Percentiles rank a stretch among this genome's conserved stretches.
These are phyloP conservation scores for Drosophila nr. medialis DNA, from an alignment of 2,888 invertebrate species.

Conservation along the genomic window DNA sequence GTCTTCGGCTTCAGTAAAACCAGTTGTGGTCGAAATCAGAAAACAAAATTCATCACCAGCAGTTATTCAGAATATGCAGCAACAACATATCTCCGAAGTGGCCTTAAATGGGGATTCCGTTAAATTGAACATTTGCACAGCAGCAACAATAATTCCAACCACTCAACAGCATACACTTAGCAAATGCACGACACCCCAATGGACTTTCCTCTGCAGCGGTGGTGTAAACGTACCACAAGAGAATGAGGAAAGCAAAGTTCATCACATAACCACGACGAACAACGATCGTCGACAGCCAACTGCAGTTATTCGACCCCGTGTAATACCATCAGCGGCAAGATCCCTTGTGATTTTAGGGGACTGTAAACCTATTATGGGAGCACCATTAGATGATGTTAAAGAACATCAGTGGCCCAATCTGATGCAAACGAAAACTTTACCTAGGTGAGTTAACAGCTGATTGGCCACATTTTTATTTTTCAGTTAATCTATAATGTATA, in stretches of 20 bases:
- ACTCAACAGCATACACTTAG: neutral
- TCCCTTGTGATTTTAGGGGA: conserved; percentile 80
- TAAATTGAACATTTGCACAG: conserved; percentile 37
- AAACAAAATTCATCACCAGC: conserved; percentile 21
- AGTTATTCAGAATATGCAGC: conserved; percentile 19
- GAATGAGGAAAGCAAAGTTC: neutral
- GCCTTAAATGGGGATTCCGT: conserved; percentile 66
- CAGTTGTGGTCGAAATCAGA: conserved; percentile 9
- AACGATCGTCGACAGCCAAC: conserved; percentile 44
- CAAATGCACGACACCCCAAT: conserved; percentile 53
- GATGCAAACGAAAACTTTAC: neutral
- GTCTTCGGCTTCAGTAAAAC: conserved; percentile 15
- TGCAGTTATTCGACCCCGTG: conserved; percentile 57
- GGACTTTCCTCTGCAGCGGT: conserved; percentile 77
- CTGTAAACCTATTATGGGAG: conserved; percentile 78
- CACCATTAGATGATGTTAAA: conserved; percentile 2
- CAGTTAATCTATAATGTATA: neutral
- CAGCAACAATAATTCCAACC: neutral
- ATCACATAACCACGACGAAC: neutral
- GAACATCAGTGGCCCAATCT: neutral
- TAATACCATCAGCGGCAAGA: conserved; percentile 66
- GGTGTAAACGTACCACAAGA: conserved; percentile 34
- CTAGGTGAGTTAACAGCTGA: conserved; percentile 34
- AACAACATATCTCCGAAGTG: conserved; percentile 64
- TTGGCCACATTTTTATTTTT: neutral